Conservation (phyloP, 1,140 invertebrate species). For the Dendrolimus kikuchii region DNA sequence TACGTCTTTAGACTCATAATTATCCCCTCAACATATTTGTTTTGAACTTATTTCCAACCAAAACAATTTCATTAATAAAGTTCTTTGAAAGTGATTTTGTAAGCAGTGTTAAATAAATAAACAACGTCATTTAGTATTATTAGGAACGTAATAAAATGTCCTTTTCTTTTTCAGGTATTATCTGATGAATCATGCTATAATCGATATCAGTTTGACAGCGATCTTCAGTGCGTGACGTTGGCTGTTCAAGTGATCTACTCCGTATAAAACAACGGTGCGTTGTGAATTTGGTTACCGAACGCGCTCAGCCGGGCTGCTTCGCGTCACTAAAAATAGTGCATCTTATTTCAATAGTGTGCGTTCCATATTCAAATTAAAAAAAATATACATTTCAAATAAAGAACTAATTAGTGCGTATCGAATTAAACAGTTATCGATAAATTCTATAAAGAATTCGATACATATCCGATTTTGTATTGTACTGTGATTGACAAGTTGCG, state of each 20-base stretch:
- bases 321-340: no score
- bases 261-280: constrained; percentile 12
- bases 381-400: constrained; percentile 1
- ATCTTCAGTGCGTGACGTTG: constrained; percentile 19
- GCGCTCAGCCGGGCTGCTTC: constrained; percentile 6
- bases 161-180: constrained; percentile 48
- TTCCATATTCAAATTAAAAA: constrained; percentile 6
- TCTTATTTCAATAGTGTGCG: no score
- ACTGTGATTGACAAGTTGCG: constrained; percentile 9
- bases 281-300: constrained; percentile 12
- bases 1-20: no score
- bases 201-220: constrained; percentile 33
- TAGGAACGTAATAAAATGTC: constrained; percentile 14
- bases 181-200: constrained; percentile 48
- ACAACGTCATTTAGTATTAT: constrained; percentile 11
- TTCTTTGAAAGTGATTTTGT: no score
- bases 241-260: constrained; percentile 9
- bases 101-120: constrained; percentile 2
- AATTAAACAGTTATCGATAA: no score
- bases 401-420: constrained; percentile 6
- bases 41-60: no score
- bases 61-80: no score
- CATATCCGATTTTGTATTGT: constrained; percentile 14
- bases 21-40: no score
- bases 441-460: no score